Conservation (phyloP, 2,888 invertebrate genomes). For the Tetranychus truncatus region DNA sequence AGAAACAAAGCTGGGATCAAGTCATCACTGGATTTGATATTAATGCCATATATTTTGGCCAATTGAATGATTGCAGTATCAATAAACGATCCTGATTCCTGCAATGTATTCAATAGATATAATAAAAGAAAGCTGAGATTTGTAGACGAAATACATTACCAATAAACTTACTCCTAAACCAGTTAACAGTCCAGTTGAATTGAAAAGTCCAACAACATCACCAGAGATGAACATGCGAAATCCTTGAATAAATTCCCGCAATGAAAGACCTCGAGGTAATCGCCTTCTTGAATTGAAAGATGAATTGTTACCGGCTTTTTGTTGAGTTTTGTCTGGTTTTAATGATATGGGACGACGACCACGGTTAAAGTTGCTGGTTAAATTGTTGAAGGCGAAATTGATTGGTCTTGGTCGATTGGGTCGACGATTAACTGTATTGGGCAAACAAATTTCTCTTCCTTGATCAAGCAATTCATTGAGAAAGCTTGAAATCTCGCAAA, state of each 20-base stretch:
- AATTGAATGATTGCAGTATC: constrained; percentile 19
- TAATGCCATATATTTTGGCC: constrained; percentile 19
- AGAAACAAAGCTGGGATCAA: constrained; percentile 20
- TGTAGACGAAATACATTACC: no score
- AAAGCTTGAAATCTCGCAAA: constrained; percentile 20
- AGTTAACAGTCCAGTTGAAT: constrained; percentile 8
- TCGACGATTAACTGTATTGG: neutral
- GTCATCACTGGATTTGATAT: constrained; percentile 18
- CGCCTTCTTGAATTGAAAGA: neutral
- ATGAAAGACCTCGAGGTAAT: neutral
- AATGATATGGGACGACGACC: neutral
- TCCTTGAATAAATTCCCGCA: neutral
- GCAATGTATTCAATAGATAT: neutral
- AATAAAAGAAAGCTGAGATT: no score
- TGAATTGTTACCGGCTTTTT: neutral
- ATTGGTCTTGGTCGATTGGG: neutral
- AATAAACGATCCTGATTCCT: constrained; percentile 16
- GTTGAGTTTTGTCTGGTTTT: neutral
- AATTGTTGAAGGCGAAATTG: neutral
- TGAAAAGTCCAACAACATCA: constrained; percentile 2
- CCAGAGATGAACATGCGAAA: neutral
- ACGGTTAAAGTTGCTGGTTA: no score
- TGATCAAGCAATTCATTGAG: constrained; percentile 18
- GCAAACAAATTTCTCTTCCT: constrained; percentile 16
- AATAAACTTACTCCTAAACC: neutral